Percentiles rank a stretch among this genome's conserved stretches.
Evolutionary conservation across 2,797 vertebrate species (phyloP).

Genomic region (Pantherophis vulpinus): DNA sequence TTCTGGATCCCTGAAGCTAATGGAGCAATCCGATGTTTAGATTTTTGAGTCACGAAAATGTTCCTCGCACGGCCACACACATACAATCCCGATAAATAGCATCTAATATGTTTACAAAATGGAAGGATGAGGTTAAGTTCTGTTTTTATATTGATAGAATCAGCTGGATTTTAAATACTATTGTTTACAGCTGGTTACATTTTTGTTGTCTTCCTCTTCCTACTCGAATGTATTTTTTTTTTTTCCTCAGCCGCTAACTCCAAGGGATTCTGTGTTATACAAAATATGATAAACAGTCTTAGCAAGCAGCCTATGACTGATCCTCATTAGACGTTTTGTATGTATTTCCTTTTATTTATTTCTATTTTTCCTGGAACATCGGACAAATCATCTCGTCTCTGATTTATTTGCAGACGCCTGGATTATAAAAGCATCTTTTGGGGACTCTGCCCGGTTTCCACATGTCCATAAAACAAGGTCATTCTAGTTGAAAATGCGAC

Average conservation of each 20-base stretch:
- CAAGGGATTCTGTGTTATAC: conserved; percentile 75
- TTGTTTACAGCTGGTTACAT: conserved; percentile 83
- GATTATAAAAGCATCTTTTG: conserved; percentile 67
- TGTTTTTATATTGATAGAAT: conserved; percentile 81
- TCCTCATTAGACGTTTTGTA: conserved; percentile 68
- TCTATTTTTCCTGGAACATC: conserved; percentile 65
- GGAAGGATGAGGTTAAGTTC: conserved; percentile 79
- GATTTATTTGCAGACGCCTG: conserved; percentile 73
- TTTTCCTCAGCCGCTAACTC: conserved; percentile 70
- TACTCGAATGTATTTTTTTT: conserved; percentile 77
- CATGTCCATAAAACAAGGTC: conserved; percentile 58
- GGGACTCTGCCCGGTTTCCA: conserved; percentile 65
- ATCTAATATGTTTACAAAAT: conserved; percentile 89
- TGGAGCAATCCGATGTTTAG: conserved; percentile 77
- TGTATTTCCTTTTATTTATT: conserved; percentile 70
- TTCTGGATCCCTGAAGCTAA: conserved; percentile 70
- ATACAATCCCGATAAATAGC: conserved; percentile 88
- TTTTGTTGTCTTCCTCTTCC: conserved; percentile 80
- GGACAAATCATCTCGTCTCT: conserved; percentile 62
- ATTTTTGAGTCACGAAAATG: conserved; percentile 82
- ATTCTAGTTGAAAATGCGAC: neutral
- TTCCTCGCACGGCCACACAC: conserved; percentile 81
- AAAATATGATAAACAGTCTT: conserved; percentile 77
- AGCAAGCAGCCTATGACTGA: conserved; percentile 59
- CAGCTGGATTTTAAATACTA: conserved; percentile 76